These are phyloP conservation scores for Oscheius sp. DNA, from an alignment of 2,888 invertebrate genomes.

Conservation along the genomic window DNA sequence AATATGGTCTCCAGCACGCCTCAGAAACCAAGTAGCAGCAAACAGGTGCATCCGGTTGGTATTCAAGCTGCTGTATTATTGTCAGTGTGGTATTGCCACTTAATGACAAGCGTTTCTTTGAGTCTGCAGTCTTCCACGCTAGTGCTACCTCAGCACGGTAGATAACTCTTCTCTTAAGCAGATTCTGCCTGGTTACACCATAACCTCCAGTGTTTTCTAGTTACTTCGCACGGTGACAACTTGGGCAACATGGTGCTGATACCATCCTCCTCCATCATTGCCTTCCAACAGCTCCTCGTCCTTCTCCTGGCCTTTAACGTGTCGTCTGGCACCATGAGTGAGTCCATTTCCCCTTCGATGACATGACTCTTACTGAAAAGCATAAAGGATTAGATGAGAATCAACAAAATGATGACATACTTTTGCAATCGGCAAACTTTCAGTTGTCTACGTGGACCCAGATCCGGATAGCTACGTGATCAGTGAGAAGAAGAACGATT, in stretches of 20 bases:
- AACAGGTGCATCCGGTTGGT: no score
- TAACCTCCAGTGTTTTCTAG: not conserved
- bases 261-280: not conserved
- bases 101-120: no score
- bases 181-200: no score
- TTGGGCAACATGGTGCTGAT: constrained; percentile 20
- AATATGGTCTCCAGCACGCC: no score
- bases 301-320: not conserved
- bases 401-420: not conserved
- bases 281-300: constrained; percentile 3
- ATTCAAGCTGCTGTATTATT: no score
- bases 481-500: constrained; percentile 13
- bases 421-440: not conserved
- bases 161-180: no score
- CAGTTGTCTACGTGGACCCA: constrained; percentile 29
- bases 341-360: not conserved
- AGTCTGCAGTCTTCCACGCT: no score
- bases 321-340: constrained; percentile 12
- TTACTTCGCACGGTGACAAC: constrained; percentile 21
- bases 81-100: no score
- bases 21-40: no score
- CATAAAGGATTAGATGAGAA: no score
- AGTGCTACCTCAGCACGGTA: no score
- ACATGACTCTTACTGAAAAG: no score
- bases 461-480: constrained; percentile 29